phyloP scores from a whole-genome alignment of 2,797 vertebrate genomes.

The Harpagifer antarcticus region DNA sequence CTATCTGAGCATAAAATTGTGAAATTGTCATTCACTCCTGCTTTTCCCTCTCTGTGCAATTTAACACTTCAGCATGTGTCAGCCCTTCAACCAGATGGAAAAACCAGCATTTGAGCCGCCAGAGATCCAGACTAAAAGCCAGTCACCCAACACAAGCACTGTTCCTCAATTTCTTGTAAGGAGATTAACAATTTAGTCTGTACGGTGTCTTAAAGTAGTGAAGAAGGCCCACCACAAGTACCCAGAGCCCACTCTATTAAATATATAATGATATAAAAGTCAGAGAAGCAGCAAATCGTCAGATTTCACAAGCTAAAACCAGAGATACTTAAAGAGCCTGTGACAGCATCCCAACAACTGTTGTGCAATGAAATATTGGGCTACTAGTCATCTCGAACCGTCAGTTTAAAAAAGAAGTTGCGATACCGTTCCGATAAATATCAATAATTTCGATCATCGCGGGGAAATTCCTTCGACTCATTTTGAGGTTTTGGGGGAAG shows the following conservation, averaged over 20 bases:
- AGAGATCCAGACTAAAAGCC: neutral
- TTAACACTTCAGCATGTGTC: conserved; percentile 42
- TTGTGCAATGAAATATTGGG: too few species aligned
- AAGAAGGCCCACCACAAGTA: neutral
- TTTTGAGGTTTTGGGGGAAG: too few species aligned
- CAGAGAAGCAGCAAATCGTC: neutral
- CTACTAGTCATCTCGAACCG: too few species aligned
- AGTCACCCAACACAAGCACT: neutral
- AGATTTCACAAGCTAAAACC: neutral
- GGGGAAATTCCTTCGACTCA: too few species aligned
- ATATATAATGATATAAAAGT: neutral
- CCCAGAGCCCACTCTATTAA: neutral
- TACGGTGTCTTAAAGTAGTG: neutral
- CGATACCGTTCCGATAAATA: too few species aligned
- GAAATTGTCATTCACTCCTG: conserved; percentile 8
- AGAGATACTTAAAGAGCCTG: too few species aligned
- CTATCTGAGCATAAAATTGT: neutral
- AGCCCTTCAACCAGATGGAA: conserved; percentile 32
- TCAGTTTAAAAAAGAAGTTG: too few species aligned
- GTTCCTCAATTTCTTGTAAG: neutral
- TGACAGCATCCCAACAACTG: too few species aligned
- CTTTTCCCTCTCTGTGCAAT: conserved; percentile 8
- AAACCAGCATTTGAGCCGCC: conserved; percentile 13
- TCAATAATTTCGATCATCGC: too few species aligned
- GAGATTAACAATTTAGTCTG: neutral